phyloP scores from a whole-genome alignment of 2,797 vertebrate species.

The Dryobates pubescens region DNA sequence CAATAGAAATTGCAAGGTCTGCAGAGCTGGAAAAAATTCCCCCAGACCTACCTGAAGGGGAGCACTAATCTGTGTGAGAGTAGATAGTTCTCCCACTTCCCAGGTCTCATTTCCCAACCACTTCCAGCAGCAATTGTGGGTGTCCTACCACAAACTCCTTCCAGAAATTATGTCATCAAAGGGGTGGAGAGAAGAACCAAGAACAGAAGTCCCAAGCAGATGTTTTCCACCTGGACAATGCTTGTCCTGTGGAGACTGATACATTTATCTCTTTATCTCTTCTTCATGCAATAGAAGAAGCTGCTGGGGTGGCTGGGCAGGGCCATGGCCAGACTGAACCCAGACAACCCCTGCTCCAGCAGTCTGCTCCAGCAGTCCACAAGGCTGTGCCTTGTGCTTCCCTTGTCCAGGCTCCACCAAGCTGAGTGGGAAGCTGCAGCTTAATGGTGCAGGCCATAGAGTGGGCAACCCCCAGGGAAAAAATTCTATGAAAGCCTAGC shows the following conservation, averaged over 20 bases:
- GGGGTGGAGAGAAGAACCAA: neutral
- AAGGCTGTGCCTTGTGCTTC: neutral
- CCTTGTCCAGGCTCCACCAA: neutral
- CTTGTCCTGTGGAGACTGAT: neutral
- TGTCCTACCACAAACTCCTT: neutral
- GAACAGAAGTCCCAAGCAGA: neutral
- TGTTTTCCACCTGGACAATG: neutral
- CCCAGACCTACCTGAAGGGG: neutral
- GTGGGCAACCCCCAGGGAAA: neutral
- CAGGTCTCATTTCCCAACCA: accelerated
- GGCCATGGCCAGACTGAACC: neutral
- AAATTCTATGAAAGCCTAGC: neutral
- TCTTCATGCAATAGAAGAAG: neutral
- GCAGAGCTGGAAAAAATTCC: neutral
- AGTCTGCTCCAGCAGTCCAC: neutral
- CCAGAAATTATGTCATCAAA: neutral
- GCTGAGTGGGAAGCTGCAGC: neutral
- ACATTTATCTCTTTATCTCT: neutral
- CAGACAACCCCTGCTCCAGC: neutral
- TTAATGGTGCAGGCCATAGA: neutral
- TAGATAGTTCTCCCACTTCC: neutral
- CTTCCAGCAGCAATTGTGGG: neutral
- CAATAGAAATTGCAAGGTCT: neutral
- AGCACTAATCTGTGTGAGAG: neutral
- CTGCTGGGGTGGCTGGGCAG: neutral